Conservation (phyloP, 2,888 invertebrate species). For the Trissolcus japonicus region DNA sequence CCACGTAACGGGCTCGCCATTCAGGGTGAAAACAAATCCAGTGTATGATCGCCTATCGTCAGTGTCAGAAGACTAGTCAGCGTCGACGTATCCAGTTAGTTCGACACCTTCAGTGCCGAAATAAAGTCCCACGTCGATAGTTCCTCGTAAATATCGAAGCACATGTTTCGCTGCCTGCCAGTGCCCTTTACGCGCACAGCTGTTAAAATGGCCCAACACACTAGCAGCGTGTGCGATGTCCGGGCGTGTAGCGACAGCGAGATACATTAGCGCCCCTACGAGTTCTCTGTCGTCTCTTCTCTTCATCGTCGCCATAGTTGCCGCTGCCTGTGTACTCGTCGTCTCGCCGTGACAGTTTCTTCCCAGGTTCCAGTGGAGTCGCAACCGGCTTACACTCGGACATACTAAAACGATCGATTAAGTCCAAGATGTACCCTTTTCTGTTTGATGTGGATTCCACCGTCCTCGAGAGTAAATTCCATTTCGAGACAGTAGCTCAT, state of each 20-base stretch:
- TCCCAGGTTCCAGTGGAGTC: slow-evolving; percentile 7
- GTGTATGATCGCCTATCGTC: slow-evolving; percentile 14
- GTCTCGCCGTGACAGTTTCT: not conserved
- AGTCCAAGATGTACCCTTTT: slow-evolving; percentile 7
- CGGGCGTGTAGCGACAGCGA: slow-evolving; percentile 17
- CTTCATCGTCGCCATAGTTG: not conserved
- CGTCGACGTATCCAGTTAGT: slow-evolving; percentile 12
- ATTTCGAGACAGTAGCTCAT: slow-evolving; percentile 10
- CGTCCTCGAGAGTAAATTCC: slow-evolving; percentile 3
- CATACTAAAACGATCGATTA: slow-evolving; percentile 21
- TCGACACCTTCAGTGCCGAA: not conserved
- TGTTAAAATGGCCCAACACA: slow-evolving; percentile 17
- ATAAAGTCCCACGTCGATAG: slow-evolving; percentile 8
- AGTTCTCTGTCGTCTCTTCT: slow-evolving; percentile 23
- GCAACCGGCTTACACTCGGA: slow-evolving; percentile 7
- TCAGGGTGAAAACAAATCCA: slow-evolving; percentile 7
- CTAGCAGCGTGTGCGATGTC: slow-evolving; percentile 17
- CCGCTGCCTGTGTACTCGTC: not conserved
- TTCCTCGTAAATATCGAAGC: slow-evolving; percentile 18
- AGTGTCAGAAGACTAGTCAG: slow-evolving; percentile 1
- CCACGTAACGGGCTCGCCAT: slow-evolving; percentile 8
- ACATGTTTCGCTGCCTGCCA: slow-evolving; percentile 33
- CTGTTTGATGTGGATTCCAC: not conserved
- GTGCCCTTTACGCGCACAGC: slow-evolving; percentile 9
- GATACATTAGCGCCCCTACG: slow-evolving; percentile 20